phyloP scores from a whole-genome alignment of 2,113 vertebrate species.

The Halichoeres trimaculatus region DNA sequence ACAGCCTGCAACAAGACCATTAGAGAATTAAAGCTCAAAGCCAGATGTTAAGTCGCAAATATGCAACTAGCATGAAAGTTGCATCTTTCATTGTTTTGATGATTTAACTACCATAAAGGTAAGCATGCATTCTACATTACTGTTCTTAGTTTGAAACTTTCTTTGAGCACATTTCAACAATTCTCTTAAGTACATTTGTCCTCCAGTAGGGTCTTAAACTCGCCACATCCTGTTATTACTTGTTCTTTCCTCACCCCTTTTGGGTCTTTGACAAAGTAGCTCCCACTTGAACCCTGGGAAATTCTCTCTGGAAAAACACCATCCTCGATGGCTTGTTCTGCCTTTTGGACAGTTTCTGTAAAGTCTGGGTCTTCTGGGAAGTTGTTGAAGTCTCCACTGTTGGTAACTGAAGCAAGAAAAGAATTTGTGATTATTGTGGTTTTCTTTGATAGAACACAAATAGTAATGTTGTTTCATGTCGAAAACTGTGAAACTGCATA shows the following conservation, averaged over 20 bases:
- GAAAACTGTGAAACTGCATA: no score
- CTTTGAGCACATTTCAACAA: conserved; percentile 19
- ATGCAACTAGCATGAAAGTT: no score
- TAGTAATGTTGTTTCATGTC: no score
- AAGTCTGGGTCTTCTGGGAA: conserved; percentile 94
- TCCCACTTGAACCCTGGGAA: conserved; percentile 96
- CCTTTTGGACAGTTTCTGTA: conserved; percentile 88
- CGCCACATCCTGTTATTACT: background rate
- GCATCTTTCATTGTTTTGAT: no score
- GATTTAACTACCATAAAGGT: no score
- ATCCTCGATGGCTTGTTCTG: conserved; percentile 92
- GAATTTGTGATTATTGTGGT: background rate
- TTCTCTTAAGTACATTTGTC: background rate
- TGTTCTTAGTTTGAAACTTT: background rate
- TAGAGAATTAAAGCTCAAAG: no score
- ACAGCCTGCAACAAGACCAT: no score
- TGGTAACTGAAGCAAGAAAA: conserved; percentile 61
- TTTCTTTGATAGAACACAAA: background rate
- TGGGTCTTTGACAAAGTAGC: conserved; percentile 97
- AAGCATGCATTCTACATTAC: background rate
- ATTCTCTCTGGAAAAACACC: conserved; percentile 94
- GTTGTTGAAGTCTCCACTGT: conserved; percentile 87
- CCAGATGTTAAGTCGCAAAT: no score
- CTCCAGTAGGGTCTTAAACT: background rate
- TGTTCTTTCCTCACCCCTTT: conserved; percentile 87